A percentile compares a stretch with the other conserved stretches of the same genome.
Conservation (phyloP, 2,888 invertebrate genomes). For the Pyrrhia umbra region DNA sequence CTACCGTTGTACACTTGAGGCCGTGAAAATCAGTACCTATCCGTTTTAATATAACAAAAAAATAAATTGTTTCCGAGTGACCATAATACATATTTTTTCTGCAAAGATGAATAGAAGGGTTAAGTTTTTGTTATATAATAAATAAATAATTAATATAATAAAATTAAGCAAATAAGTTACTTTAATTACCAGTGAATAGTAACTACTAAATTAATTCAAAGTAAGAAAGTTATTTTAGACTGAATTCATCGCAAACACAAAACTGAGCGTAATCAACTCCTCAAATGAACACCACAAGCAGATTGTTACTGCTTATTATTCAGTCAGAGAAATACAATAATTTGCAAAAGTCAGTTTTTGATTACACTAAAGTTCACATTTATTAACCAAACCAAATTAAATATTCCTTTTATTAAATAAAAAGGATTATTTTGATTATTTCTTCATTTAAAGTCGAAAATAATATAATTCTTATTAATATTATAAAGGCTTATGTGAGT, state of each 20-base stretch:
- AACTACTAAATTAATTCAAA: conserved; percentile 13
- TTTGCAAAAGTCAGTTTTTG: background rate
- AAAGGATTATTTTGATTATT: too few species aligned
- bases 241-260: background rate
- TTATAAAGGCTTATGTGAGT: too few species aligned
- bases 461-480: too few species aligned
- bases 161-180: background rate
- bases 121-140: too few species aligned
- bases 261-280: background rate
- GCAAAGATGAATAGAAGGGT: too few species aligned
- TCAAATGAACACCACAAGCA: background rate
- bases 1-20: conserved; percentile 38
- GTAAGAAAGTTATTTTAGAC: conserved; percentile 5
- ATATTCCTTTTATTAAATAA: too few species aligned
- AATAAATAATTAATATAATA: background rate
- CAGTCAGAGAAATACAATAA: background rate
- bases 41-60: too few species aligned
- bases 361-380: background rate
- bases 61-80: too few species aligned
- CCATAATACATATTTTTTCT: too few species aligned
- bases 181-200: background rate
- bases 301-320: background rate
- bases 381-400: background rate
- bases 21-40: conserved; percentile 14
- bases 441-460: too few species aligned